Evolutionary conservation across 2,888 invertebrate genomes (phyloP), one percentile per base, ranked within the genome.

Genomic region (Busseola fusca): DNA sequence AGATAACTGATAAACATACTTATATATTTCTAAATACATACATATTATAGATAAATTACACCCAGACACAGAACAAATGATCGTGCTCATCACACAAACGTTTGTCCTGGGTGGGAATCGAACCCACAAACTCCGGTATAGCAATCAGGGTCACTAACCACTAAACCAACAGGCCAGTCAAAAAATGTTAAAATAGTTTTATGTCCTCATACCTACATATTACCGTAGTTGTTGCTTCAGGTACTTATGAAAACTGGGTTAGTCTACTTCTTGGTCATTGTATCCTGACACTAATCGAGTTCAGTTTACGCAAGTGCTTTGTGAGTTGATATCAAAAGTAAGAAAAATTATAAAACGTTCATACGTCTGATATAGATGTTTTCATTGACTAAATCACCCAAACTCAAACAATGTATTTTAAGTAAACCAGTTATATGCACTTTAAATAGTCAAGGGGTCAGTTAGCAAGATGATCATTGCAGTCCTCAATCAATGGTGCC

Each of bases 221-320:
- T 62, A 59, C 16, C 6, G 16, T 45, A 56, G 30, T 57, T 30
- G 2, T 50, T 76, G 18, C 21, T n/a, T 18, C 14, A 34, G 27
- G n/a, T 48, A 60, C 56, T 57, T 69, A 57, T 42, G 34, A 57
- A 3, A 64, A 62, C 16, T 70, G 18, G 42, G 71, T 70, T 62
- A 76, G 21, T 45, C 57, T 57, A 62, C 27, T 69, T 76, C 25
- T 42, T 76, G 48, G n/a, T 50, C 16, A 68, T 76, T 56, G 27
- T 50, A 48, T 76, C 14, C 48, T 25, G 30, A 42, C 34, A 52
- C 4, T 60, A 56, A 34, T 74, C 30, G 3, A 57, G 25, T 42
- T 14, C 27, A 69, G 59, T 60, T 76, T 27, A 34, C 37, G 50
- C 60, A 42, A 67, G 56, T 56, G n/a, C 52, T 12, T 12, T 14